Evolutionary conservation across 2,888 invertebrate genomes (phyloP).

Genomic region (Nemotelus nigrinus): DNA sequence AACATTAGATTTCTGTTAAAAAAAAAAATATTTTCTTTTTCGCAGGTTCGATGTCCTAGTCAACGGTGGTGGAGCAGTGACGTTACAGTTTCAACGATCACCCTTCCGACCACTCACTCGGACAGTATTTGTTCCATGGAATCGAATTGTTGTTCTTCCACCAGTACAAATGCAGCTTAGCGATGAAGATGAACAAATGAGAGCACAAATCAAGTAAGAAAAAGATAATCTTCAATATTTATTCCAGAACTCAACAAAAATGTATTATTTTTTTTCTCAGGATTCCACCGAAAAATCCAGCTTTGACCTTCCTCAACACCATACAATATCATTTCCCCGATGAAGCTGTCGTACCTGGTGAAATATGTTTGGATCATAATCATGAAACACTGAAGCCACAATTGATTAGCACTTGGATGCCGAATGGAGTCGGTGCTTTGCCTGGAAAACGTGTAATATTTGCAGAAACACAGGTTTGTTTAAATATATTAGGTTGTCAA

Average conservation of each 20-base stretch:
- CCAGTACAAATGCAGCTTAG: slow-evolving; percentile 88
- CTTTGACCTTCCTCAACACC: slow-evolving; percentile 64
- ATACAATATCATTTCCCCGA: slow-evolving; percentile 64
- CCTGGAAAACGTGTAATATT: slow-evolving; percentile 85
- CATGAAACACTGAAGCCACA: slow-evolving; percentile 86
- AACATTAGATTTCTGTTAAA: not conserved
- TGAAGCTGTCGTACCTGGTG: slow-evolving; percentile 66
- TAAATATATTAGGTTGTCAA: too few relatives aligned
- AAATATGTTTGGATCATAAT: slow-evolving; percentile 85
- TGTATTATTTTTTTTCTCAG: slow-evolving; percentile 53
- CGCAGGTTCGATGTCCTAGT: slow-evolving; percentile 97
- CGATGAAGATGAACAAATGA: slow-evolving; percentile 71
- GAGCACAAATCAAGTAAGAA: slow-evolving; percentile 63
- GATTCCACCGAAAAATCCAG: slow-evolving; percentile 63
- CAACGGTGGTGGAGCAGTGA: slow-evolving; percentile 98
- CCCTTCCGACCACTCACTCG: slow-evolving; percentile 90
- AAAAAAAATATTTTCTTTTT: not conserved
- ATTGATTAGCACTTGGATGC: slow-evolving; percentile 89
- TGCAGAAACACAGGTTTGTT: slow-evolving; percentile 86
- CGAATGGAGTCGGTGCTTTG: slow-evolving; percentile 87
- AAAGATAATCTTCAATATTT: not conserved
- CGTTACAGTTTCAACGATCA: slow-evolving; percentile 93
- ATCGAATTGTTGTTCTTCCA: slow-evolving; percentile 91
- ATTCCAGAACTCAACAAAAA: not conserved
- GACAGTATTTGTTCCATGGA: slow-evolving; percentile 96